Evolutionary conservation across 2,797 vertebrate species (phyloP), one percentile per base, ranked within the genome.

Genomic region (Buceros bicornis): DNA sequence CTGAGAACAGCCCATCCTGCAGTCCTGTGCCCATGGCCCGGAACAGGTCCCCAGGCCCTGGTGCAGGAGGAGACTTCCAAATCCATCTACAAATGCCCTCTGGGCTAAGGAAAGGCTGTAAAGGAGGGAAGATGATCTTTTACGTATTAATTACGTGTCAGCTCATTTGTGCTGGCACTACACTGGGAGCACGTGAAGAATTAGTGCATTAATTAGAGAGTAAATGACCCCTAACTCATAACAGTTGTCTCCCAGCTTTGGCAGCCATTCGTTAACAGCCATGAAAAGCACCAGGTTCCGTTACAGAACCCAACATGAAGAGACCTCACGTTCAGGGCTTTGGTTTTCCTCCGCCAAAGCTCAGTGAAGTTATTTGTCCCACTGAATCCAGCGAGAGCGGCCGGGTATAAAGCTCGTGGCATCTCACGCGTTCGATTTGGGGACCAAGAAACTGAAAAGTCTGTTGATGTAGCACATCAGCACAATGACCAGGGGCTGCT

Each of bases 201-300:
- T 92, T 89, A 93, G 86, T 89, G 80, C 90, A 85, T 91, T 96
- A 96, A 95, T 97, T 94, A 93, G 92, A 80, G 82, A 95, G 79
- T 26, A 91, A 97, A 97, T 51, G 50, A 97, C 93, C 93, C 89
- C 51, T 56, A 72, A 89, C 81, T 93, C 78, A 14, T 70, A 83
- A 31, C 72, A 64, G 70, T 62, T 37, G 60, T 48, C 77, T 92
- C 79, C 53, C 47, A 71, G 86, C 76, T 64, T 66, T 33, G 62
- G 86, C 77, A 95, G 82, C 64, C 28, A 0, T 85, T 91, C 56
- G 78, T 54, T 42, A 60, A 35, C 19, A 82, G 83, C 47, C 31
- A 35, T n/a, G 77, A 90, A 78, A 61, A 76, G 86, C 74, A 65
- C 50, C 82, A 51, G 29, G 33, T 72, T 80, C 48, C 69, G 48